Evolutionary conservation across 1,140 invertebrate species (phyloP).

Genomic region (Nylanderia fulva): DNA sequence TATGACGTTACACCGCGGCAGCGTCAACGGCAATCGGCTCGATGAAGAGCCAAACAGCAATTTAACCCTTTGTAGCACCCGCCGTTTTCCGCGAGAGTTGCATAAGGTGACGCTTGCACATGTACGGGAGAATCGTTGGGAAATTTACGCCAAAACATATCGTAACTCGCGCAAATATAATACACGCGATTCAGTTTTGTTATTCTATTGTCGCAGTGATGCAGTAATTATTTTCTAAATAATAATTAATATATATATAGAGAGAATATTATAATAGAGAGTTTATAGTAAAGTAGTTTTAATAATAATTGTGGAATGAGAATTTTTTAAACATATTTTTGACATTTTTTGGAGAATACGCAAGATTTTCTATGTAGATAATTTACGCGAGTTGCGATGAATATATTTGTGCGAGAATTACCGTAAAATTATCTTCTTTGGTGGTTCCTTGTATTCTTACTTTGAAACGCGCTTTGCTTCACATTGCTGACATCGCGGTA

Average conservation of each 20-base stretch:
- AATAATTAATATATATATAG: constrained; percentile 7
- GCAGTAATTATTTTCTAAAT: neutral
- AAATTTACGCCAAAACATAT: neutral
- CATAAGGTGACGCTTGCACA: constrained; percentile 50
- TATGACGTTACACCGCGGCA: constrained; percentile 59
- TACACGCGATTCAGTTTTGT: neutral
- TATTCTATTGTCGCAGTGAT: neutral
- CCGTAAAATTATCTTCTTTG: neutral
- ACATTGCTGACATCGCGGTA: constrained; percentile 15
- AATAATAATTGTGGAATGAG: no score
- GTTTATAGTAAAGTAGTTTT: neutral
- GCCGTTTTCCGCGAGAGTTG: constrained; percentile 24
- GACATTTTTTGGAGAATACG: neutral
- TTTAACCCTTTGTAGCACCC: constrained; percentile 45
- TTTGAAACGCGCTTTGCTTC: constrained; percentile 42
- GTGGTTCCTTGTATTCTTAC: constrained; percentile 12
- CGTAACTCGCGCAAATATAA: constrained; percentile 21
- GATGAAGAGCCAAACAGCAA: constrained; percentile 38
- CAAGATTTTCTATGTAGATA: no score
- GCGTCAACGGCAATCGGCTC: constrained; percentile 32
- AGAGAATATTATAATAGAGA: neutral
- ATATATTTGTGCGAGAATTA: neutral
- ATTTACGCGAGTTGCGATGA: neutral
- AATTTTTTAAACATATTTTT: no score
- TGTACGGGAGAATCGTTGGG: neutral